phyloP scores from a whole-genome alignment of 2,888 invertebrate genomes.

The Athripsodes cinereus region DNA sequence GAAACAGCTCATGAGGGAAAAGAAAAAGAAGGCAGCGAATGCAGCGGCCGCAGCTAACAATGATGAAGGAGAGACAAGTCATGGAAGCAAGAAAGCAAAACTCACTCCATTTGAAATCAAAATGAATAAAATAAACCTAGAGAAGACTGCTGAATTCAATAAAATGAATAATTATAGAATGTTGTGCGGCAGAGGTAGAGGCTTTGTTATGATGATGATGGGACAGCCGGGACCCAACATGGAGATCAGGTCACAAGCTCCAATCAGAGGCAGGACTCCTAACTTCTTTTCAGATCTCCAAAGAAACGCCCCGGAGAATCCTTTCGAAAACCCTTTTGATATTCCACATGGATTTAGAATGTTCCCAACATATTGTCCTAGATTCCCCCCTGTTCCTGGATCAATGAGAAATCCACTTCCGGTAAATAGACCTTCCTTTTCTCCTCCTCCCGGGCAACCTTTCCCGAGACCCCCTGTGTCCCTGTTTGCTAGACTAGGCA shows the following conservation, averaged over 20 bases:
- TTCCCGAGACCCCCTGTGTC: neutral
- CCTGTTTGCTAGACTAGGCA: neutral
- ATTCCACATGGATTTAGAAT: neutral
- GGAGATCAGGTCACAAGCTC: neutral
- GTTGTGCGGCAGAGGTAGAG: conserved; percentile 6
- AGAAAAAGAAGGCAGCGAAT: conserved; percentile 33
- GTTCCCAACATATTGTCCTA: neutral
- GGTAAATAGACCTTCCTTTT: neutral
- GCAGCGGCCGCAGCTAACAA: conserved; percentile 29
- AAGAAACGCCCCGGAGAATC: neutral
- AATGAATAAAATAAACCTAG: conserved; percentile 40
- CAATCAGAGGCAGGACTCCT: neutral
- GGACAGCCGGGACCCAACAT: neutral
- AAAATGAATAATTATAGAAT: conserved; percentile 28
- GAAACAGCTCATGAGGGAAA: conserved; percentile 38
- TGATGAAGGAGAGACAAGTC: conserved; percentile 32
- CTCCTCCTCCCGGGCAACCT: neutral
- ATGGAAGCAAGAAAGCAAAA: conserved; percentile 30
- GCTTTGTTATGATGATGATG: neutral
- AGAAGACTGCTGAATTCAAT: conserved; percentile 43
- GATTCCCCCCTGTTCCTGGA: neutral
- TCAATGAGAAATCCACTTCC: neutral
- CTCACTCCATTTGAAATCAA: conserved; percentile 33
- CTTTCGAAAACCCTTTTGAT: neutral
- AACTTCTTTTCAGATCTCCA: neutral